Base-by-base conservation (phyloP, 2,888 invertebrate species). In the Lacanobia wlatinum region DNA sequence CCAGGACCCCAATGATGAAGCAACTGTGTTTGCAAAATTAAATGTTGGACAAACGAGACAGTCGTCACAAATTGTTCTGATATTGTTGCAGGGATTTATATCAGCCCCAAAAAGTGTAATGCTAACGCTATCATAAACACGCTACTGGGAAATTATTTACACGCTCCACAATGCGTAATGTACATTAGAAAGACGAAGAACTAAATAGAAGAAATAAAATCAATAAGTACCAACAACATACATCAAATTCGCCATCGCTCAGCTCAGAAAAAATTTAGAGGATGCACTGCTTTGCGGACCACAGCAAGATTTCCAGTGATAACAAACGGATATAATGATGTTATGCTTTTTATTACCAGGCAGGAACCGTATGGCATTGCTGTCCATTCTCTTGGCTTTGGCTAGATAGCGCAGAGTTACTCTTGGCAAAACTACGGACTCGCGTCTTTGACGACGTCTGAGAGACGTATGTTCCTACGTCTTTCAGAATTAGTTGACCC, bases 11-110 rank as follows among this genome's bases (percentile, higher is more conserved):
- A 21, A 66, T 67, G 50, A 63, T 67, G 53, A 64, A 63, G 75
- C 43, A 55, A 68, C 53, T 68, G 56, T 80, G 23, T 62, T 59
- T 59, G 59, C 21, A 23, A n/a, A n/a, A n/a, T n/a, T n/a, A n/a
- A 52, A 38, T 56, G 58, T 28, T 48, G 46, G 21, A 55, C 16
- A 5, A 21, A 34, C 0, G 12, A 58, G 14, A 10, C 7, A n/a
- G 9, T 12, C 28, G 12, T 21, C n/a, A 5, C 6, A 34, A 69
- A 34, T 48, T 23, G 8, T 18, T 60, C 8, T 43, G 16, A 43
- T 69, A 40, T 56, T 55, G 3, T 46, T 46, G 14, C 38, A n/a
- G 34, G 12, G 58, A 12, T 28, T 67, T 1, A 9, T 23, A 23
- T 23, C 2, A 12, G 6, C 2, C 7, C 2, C 16, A 34, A 65